Evolutionary conservation across 2,113 vertebrate species (phyloP), one percentile per base, ranked within the genome.

Genomic region (Archilochus colubris): DNA sequence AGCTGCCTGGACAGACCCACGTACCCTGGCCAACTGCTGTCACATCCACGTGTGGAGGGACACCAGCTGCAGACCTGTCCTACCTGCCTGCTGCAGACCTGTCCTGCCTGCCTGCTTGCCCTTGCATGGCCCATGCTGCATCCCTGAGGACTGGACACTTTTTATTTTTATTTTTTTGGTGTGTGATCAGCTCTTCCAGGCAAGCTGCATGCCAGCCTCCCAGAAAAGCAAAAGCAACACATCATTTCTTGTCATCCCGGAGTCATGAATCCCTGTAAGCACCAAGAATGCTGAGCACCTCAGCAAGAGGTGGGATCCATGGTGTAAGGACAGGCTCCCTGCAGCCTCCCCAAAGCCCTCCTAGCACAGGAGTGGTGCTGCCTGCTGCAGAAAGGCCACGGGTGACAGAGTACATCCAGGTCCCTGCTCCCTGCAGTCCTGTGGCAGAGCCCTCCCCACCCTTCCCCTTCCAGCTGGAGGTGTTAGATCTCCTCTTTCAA

Each of bases 111-210:
- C 7, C 2, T 21, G 14, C 13, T 70, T 76, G 57, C 38, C 63
- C 8, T 62, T 81, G 20, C 20, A 0, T 3, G 40, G 69, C 36
- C 53, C 40, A 3, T 0, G 0, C n/a, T 50, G 63, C 76, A 36
- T 10, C 62, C 17, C 3, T 28, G 33, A 28, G 57, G 55, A 10
- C 38, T 55, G 50, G 8, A 18, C 5, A 10, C 27, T 23, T 14
- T 46, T 46, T 11, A 23, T 38, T 38, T 50, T 23, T n/a, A n/a
- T n/a, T 14, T 2, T 55, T 33, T 1, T 59, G 33, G 3, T 17
- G 23, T 16, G 31, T n/a, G 30, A n/a, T 17, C 1, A 0, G 3
- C 64, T 53, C 40, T 54, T 48, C n/a, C 46, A 57, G 50, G 14
- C 46, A 5, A 67, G 8, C 12, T 13, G 24, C 43, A 3, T 76